Base-by-base conservation (phyloP, 2,113 vertebrate species). In the Choloepus hoffmanni region DNA sequence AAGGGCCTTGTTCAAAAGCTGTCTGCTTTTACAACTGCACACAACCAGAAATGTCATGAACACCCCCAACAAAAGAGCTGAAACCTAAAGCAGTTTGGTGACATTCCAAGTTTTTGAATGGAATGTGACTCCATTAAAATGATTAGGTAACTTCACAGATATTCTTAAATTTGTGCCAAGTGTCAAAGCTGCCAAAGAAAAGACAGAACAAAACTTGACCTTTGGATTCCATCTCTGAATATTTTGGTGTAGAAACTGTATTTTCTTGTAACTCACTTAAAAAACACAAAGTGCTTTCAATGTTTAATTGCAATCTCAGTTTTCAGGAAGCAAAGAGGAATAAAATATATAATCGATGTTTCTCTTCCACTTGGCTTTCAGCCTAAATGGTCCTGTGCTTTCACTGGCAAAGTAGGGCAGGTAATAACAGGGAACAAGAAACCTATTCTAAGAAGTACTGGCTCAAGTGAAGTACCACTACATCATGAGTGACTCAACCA, bases 401-500 rank as follows among this genome's bases (percentile, higher is more conserved):
- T 86, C 92, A 88, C 28, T 70, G 98, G 97, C 95, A 96, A 96
- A 97, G 96, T 23, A 76, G 93, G 85, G 89, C 97, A 98, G 98
- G 97, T 98, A 97, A 90, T 95, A 97, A 96, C 36, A 96, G 97
- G 11, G 95, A 97, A 97, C 95, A 97, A 98, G 98, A 98, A 97
- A 95, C 79, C 93, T 92, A 95, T 98, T 98, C 2, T 95, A 95
- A n/a, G 84, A 93, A 98, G 96, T 77, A 92, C 97, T 97, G 98
- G 98, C 94, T 98, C 96, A 95, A 98, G 97, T 89, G 94, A 97
- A 98, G 97, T 92, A 97, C 97, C 96, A 98, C 97, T 98, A 96
- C 96, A 98, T 95, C 96, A 97, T 55, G 98, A 98, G 98, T 98
- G 98, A 98, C 97, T 98, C 98, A 98, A 98, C 98, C 98, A 98